A percentile compares a stretch with the other conserved stretches of the same genome.
phyloP scores from a whole-genome alignment of 2,888 invertebrate genomes.

The Mesopsocus fuscifrons region DNA sequence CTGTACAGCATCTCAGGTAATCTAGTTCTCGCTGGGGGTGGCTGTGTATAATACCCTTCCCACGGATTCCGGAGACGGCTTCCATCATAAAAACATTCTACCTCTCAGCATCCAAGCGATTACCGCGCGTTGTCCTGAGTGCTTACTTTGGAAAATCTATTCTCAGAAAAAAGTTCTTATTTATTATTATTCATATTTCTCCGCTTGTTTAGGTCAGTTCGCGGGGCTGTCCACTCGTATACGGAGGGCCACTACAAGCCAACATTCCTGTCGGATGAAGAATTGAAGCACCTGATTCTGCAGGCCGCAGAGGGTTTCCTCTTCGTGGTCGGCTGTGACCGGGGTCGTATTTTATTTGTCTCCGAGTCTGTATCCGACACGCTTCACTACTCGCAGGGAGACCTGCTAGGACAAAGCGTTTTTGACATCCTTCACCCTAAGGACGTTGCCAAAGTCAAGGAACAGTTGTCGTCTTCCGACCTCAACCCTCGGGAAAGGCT shows the following conservation, averaged over 20 bases:
- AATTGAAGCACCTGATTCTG: constrained; percentile 67
- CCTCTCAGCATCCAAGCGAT: too few relatives aligned
- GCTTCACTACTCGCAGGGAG: constrained; percentile 68
- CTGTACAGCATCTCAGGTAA: constrained; percentile 71
- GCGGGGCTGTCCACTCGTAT: constrained; percentile 49
- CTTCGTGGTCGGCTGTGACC: constrained; percentile 82
- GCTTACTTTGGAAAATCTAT: too few relatives aligned
- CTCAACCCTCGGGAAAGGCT: constrained; percentile 71
- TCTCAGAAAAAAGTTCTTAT: too few relatives aligned
- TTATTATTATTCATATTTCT: too few relatives aligned
- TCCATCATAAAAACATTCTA: too few relatives aligned
- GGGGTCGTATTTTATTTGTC: constrained; percentile 75
- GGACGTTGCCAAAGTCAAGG: constrained; percentile 87
- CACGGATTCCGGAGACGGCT: constrained; percentile 21
- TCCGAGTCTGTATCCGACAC: constrained; percentile 71
- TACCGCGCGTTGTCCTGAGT: too few relatives aligned
- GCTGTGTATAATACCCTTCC: not conserved
- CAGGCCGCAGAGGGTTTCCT: constrained; percentile 78
- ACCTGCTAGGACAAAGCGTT: constrained; percentile 78
- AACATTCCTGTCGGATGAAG: constrained; percentile 66
- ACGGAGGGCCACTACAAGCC: constrained; percentile 61
- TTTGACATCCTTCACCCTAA: constrained; percentile 90
- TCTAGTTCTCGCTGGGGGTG: not conserved
- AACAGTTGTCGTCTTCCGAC: constrained; percentile 80
- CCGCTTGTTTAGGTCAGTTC: constrained; percentile 25